Conservation (phyloP, 2,113 vertebrate genomes). For the Pedionomus torquatus region DNA sequence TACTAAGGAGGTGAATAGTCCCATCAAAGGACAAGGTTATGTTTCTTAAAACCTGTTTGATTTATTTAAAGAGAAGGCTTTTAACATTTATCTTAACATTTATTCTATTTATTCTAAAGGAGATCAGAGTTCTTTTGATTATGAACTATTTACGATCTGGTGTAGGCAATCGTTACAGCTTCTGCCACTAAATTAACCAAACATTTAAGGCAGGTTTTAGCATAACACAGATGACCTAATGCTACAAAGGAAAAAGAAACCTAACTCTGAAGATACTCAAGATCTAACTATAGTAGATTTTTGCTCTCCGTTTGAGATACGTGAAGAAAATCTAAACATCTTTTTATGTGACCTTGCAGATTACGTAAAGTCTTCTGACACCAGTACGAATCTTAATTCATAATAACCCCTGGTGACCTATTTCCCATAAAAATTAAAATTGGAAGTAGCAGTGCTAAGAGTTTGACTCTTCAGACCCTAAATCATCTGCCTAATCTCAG, state of each 20-base stretch:
- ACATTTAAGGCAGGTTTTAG: not conserved
- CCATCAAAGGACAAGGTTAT: not conserved
- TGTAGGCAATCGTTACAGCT: not conserved
- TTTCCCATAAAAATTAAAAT: not conserved
- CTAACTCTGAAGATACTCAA: not conserved
- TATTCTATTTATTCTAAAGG: no score
- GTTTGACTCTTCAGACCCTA: not conserved
- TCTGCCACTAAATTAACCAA: not conserved
- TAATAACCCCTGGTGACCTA: not conserved
- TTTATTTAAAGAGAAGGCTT: no score
- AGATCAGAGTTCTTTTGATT: not conserved
- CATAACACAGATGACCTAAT: not conserved
- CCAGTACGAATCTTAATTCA: not conserved
- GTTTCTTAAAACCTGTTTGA: no score
- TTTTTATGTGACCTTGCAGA: not conserved
- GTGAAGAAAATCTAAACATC: not conserved
- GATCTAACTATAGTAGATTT: not conserved
- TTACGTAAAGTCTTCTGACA: not conserved
- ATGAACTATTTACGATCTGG: not conserved
- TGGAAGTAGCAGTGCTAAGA: not conserved
- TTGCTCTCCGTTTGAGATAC: not conserved
- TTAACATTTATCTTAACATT: not conserved
- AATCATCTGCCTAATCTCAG: constrained; percentile 21
- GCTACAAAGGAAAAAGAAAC: not conserved
- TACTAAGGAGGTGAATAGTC: not conserved